phyloP scores from a whole-genome alignment of 2,797 vertebrate genomes.

The Amphiprion clarkii region DNA sequence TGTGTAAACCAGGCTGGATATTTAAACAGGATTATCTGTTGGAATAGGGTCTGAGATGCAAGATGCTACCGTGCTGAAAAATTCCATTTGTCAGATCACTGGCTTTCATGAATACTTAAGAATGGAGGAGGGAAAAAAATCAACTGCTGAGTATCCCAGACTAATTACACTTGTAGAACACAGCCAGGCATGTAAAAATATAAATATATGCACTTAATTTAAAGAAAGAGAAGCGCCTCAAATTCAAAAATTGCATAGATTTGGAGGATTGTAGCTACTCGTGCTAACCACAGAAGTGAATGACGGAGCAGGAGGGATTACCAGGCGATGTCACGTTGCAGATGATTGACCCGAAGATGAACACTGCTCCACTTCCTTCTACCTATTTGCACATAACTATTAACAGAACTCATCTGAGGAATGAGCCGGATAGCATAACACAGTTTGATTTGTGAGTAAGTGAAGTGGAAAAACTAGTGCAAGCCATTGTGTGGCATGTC shows the following conservation, averaged over 20 bases:
- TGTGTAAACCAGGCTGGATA: conserved; percentile 80
- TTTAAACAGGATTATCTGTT: conserved; percentile 88
- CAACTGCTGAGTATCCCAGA: conserved; percentile 83
- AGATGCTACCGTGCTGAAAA: conserved; percentile 86
- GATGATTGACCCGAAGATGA: conserved; percentile 69
- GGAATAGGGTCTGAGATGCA: conserved; percentile 84
- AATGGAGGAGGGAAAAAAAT: conserved; percentile 70
- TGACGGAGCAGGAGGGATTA: conserved; percentile 66
- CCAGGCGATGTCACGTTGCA: conserved; percentile 54
- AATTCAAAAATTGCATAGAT: conserved; percentile 64
- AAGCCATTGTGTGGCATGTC: conserved; percentile 25
- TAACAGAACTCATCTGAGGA: conserved; percentile 52
- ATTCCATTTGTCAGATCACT: conserved; percentile 91
- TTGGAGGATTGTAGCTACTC: conserved; percentile 60
- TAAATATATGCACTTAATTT: conserved; percentile 80
- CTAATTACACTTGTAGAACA: conserved; percentile 89
- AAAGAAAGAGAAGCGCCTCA: conserved; percentile 64
- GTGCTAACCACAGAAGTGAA: conserved; percentile 55
- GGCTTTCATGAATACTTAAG: conserved; percentile 89
- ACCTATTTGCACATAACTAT: conserved; percentile 60
- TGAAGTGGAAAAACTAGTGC: conserved; percentile 27
- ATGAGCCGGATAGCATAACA: conserved; percentile 24
- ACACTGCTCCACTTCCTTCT: conserved; percentile 60
- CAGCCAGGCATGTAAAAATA: conserved; percentile 78
- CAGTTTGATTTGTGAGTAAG: conserved; percentile 44